These are phyloP conservation scores for Antheraea mylitta DNA, from an alignment of 1,140 invertebrate genomes.

Conservation along the genomic window DNA sequence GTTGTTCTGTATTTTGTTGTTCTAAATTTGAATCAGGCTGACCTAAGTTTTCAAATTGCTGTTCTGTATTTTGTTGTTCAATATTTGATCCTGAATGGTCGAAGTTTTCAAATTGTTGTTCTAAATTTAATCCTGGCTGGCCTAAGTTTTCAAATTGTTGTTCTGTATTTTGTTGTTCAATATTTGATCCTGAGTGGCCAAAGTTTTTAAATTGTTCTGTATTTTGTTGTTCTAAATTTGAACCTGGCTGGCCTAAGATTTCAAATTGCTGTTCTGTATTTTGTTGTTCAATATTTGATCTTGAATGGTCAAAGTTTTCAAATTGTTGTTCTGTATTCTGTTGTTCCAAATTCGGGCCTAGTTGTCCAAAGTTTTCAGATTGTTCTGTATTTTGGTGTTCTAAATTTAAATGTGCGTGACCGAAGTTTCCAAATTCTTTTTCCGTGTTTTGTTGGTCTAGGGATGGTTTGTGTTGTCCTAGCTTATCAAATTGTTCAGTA, in stretches of 20 bases:
- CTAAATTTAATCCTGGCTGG: slow-evolving; percentile 10
- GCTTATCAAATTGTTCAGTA: slow-evolving; percentile 12
- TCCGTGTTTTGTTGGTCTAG: slow-evolving; percentile 24
- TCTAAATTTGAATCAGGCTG: slow-evolving; percentile 27
- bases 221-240: slow-evolving; percentile 27
- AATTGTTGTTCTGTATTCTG: slow-evolving; percentile 15
- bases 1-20: slow-evolving; percentile 30
- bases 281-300: slow-evolving; percentile 21
- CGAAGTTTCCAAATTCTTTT: slow-evolving; percentile 12
- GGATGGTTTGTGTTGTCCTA: background rate
- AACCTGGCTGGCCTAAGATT: slow-evolving; percentile 29
- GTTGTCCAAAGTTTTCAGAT: slow-evolving; percentile 21
- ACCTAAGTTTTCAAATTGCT: slow-evolving; percentile 28
- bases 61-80: slow-evolving; percentile 27
- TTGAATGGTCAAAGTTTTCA: slow-evolving; percentile 2
- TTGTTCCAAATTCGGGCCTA: background rate
- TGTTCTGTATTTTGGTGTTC: slow-evolving; percentile 24
- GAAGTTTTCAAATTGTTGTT: slow-evolving; percentile 20
- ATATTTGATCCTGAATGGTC: background rate
- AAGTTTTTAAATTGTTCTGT: slow-evolving; percentile 27
- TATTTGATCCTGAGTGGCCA: slow-evolving; percentile 23
- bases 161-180: background rate
- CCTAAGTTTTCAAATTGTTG: slow-evolving; percentile 18
- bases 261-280: slow-evolving; percentile 25
- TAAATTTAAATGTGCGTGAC: slow-evolving; percentile 20